Evolutionary conservation across 2,113 vertebrate genomes (phyloP).

Genomic region (Cheirogaleus medius): DNA sequence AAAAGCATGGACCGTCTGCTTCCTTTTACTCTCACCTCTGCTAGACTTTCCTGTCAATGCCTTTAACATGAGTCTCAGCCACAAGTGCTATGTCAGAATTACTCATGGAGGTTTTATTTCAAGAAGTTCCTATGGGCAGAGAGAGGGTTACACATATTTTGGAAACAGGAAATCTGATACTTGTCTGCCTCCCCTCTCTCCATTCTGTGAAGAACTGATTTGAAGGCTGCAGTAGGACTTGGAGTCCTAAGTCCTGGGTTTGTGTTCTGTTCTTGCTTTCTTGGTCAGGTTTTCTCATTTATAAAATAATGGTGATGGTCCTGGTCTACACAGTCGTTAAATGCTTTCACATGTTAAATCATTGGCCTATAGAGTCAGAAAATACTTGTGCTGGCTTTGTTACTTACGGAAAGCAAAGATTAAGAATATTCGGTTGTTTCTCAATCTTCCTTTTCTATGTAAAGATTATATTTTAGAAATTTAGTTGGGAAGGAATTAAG

Average conservation of each 20-base stretch:
- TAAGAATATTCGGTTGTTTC: not conserved
- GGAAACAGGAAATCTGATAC: not conserved
- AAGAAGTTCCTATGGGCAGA: not conserved
- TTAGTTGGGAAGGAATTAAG: not conserved
- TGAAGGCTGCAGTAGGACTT: not conserved
- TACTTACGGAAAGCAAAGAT: not conserved
- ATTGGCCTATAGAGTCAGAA: not conserved
- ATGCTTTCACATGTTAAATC: not conserved
- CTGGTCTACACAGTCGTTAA: not conserved
- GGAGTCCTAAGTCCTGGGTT: not conserved
- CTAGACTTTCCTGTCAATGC: not conserved
- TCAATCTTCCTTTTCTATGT: not conserved
- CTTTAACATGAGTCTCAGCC: not conserved
- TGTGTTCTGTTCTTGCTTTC: not conserved
- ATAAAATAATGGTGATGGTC: not conserved
- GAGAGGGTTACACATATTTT: not conserved
- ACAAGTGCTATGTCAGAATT: not conserved
- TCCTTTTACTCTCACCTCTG: not conserved
- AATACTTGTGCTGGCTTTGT: not conserved
- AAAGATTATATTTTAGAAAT: not conserved
- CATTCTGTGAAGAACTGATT: not conserved
- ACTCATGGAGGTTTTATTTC: not conserved
- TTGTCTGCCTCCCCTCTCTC: fast-evolving
- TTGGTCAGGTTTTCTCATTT: not conserved
- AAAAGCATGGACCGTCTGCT: not conserved